Evolutionary conservation across 2,797 vertebrate genomes (phyloP).

Genomic region (Karalla daura): DNA sequence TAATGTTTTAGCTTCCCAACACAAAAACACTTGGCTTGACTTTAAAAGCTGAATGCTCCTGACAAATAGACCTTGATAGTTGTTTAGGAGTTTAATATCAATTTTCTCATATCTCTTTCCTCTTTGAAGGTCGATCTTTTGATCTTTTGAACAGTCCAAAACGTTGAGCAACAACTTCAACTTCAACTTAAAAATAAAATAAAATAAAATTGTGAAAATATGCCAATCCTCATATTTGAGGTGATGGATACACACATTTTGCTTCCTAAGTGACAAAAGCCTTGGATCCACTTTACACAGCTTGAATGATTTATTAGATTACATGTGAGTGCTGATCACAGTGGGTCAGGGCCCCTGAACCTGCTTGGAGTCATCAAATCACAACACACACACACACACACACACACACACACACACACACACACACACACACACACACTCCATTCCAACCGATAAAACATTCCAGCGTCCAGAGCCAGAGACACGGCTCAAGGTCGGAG

Average conservation of each 20-base stretch:
- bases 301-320: background rate
- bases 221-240: background rate
- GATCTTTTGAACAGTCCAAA: too few species aligned
- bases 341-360: constrained; percentile 2
- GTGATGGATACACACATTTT: background rate
- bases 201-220: background rate
- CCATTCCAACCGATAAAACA: constrained; percentile 24
- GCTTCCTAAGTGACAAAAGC: too few species aligned
- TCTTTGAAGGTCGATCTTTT: too few species aligned
- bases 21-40: too few species aligned
- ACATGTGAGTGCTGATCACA: background rate
- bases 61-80: too few species aligned
- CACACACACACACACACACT: constrained; percentile 17
- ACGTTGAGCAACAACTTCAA: too few species aligned
- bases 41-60: too few species aligned
- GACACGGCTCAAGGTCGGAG: constrained; percentile 21
- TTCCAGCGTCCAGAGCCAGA: constrained; percentile 11
- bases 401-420: constrained; percentile 19
- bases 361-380: constrained; percentile 1
- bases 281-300: too few species aligned
- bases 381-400: constrained; percentile 12
- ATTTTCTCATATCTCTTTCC: too few species aligned
- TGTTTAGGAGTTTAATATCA: too few species aligned
- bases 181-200: background rate
- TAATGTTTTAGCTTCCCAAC: too few species aligned